Base-by-base conservation (phyloP, 2,888 invertebrate species). In the Lobophora halterata region DNA sequence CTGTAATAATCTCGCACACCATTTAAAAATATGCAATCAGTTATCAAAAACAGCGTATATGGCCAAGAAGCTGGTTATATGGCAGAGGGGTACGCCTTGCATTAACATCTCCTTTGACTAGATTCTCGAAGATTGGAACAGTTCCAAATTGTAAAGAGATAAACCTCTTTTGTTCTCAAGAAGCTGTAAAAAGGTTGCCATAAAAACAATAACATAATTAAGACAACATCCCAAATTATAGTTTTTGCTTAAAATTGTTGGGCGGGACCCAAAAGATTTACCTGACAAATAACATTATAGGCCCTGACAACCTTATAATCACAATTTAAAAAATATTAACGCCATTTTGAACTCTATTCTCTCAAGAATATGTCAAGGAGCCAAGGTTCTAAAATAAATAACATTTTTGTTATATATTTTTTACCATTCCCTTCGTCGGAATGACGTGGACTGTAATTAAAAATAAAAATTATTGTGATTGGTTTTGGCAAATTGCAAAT, bases 401-500 rank as follows among this genome's bases (percentile, higher is more conserved):
- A 10, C 18, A 21, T 12, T 30, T 38, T 44, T 32, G 41, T 52
- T 47, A 35, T 20, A 36, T 37, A n/a, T 47, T 45, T 52, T 49
- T 60, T 53, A 46, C 55, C 49, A 55, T 57, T 58, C 53, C 36
- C 43, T 53, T 54, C 12, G 17, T 17, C 14, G 12, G 24, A 27
- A 20, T 64, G 71, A 73, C 71, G 70, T 65, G 55, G 52, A 52
- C 53, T 66, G 60, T 79, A 81, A 83, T 85, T 85, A 83, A 81
- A 55, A 73, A 70, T 73, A 68, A 78, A 80, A 82, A 77, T 82
- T 81, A 86, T 83, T 82, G 72, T 80, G 80, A 86, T 85, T 82
- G 79, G 71, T 75, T 82, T 79, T 81, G 81, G 82, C 79, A 81
- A 79, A 83, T 82, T 81, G 80, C 77, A 71, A 79, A 85, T 79